Evolutionary conservation across 2,888 invertebrate species (phyloP).

Genomic region (Prenolepis imparis): DNA sequence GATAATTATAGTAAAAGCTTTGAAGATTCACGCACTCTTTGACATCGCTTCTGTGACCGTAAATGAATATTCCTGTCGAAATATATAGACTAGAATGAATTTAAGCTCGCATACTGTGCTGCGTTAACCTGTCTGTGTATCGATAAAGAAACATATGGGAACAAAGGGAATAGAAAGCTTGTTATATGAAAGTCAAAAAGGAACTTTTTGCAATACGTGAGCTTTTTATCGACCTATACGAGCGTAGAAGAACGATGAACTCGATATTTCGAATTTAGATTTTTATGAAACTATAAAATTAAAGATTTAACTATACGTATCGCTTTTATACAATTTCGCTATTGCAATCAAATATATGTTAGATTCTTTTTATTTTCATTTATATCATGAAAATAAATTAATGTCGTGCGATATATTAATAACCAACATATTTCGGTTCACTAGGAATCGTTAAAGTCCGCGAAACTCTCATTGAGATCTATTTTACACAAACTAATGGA

Average conservation of each 20-base stretch:
- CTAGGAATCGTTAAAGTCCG: neutral
- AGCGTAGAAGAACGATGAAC: neutral
- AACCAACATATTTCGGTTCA: neutral
- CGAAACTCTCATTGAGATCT: constrained; percentile 22
- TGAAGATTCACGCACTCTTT: constrained; percentile 54
- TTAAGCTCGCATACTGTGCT: constrained; percentile 38
- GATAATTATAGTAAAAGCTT: constrained; percentile 68
- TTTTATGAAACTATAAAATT: constrained; percentile 15
- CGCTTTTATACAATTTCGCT: neutral
- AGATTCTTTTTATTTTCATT: neutral
- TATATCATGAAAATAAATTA: no score
- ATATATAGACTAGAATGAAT: constrained; percentile 41
- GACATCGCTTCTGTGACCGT: constrained; percentile 33
- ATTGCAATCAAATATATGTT: neutral
- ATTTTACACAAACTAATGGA: constrained; percentile 45
- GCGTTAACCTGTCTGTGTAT: constrained; percentile 48
- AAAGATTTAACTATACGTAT: neutral
- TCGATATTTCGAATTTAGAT: neutral
- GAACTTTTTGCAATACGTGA: constrained; percentile 16
- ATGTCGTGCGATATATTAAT: neutral
- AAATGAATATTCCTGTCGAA: constrained; percentile 53
- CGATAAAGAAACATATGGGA: constrained; percentile 40
- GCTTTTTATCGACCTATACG: constrained; percentile 1
- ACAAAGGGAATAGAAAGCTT: constrained; percentile 46
- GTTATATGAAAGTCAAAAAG: constrained; percentile 49